Conservation (phyloP, 2,113 vertebrate species). For the Prunella himalayana region DNA sequence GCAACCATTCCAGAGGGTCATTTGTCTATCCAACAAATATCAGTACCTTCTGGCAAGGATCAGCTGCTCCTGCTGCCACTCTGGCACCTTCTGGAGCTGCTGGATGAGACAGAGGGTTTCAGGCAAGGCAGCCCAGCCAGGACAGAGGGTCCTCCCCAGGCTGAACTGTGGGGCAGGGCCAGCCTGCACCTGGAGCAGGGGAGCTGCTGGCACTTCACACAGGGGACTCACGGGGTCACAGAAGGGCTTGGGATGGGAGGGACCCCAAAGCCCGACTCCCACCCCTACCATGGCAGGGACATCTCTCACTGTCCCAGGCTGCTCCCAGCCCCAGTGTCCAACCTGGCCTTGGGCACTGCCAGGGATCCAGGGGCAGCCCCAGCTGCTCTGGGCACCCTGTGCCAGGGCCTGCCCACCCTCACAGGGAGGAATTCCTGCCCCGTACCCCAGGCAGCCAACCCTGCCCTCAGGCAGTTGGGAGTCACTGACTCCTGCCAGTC, state of each 20-base stretch:
- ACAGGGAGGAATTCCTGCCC: accelerated
- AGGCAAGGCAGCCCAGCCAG: neutral
- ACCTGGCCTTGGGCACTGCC: accelerated
- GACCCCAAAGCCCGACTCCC: neutral
- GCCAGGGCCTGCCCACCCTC: neutral
- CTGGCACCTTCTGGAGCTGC: neutral
- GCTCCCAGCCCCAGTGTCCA: neutral
- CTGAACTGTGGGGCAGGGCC: accelerated
- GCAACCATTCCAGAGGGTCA: accelerated
- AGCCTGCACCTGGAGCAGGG: neutral
- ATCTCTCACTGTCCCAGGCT: accelerated
- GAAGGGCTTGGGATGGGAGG: neutral
- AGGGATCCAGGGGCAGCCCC: neutral
- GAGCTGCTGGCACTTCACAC: neutral
- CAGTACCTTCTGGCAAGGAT: neutral
- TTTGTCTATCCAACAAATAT: neutral
- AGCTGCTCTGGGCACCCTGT: neutral
- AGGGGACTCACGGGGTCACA: accelerated
- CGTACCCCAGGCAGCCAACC: accelerated
- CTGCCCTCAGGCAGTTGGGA: neutral
- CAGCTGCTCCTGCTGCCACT: neutral
- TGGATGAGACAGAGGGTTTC: neutral
- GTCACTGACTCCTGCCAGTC: neutral
- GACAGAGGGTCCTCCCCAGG: no score
- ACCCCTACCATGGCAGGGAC: neutral